phyloP scores from a whole-genome alignment of 2,113 vertebrate genomes.

The Aepyceros melampus region DNA sequence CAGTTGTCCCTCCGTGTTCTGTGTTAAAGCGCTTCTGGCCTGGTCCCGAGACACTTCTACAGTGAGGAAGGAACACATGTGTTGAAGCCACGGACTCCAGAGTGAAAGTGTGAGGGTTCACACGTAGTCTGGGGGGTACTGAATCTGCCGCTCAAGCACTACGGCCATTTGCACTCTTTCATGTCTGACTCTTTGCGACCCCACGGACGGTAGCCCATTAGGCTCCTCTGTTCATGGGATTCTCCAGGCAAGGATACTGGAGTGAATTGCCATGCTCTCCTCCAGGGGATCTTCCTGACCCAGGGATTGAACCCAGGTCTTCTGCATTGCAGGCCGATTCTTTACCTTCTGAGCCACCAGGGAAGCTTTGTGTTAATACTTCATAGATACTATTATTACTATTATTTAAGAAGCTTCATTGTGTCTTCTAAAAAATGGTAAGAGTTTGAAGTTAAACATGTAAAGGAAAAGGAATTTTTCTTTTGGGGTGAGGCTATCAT shows the following conservation, averaged over 20 bases:
- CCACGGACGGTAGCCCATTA: neutral
- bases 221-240: neutral
- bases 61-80: neutral
- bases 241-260: neutral
- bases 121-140: neutral
- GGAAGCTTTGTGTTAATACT: neutral
- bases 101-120: neutral
- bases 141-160: neutral
- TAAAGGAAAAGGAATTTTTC: neutral
- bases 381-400: neutral
- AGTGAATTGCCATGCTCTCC: neutral
- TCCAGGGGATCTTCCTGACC: neutral
- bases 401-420: conserved; percentile 1
- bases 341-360: neutral
- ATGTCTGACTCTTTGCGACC: neutral
- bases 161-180: neutral
- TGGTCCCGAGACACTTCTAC: neutral
- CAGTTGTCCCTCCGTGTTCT: neutral
- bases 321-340: neutral
- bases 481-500: neutral
- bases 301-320: neutral
- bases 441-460: neutral
- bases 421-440: neutral
- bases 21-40: neutral
- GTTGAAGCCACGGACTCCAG: neutral